Conservation (phyloP, 2,888 invertebrate species). For the Ichneumoninae sp. region DNA sequence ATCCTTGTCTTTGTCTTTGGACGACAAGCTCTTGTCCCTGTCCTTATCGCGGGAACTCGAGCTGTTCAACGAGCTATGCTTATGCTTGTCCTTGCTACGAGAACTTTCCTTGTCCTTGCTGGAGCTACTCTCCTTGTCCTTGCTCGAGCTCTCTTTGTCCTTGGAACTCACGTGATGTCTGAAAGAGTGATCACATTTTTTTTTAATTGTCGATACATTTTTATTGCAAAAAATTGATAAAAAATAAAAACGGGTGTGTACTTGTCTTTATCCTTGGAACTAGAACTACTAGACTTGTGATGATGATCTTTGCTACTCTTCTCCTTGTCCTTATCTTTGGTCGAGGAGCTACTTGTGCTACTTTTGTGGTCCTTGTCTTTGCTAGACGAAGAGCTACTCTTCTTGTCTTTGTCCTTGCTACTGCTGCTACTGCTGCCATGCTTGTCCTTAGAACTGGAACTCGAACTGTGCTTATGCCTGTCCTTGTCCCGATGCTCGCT, state of each 20-base stretch:
- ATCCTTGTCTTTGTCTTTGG: conserved; percentile 81
- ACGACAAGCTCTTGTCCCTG: conserved; percentile 78
- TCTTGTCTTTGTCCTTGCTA: conserved; percentile 84
- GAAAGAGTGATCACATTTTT: conserved; percentile 36
- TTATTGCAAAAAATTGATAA: conserved; percentile 18
- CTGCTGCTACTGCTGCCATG: conserved; percentile 83
- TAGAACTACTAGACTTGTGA: conserved; percentile 81
- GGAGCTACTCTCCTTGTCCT: conserved; percentile 79
- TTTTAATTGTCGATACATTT: background rate
- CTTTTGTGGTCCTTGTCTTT: conserved; percentile 84
- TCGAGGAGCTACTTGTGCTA: conserved; percentile 79
- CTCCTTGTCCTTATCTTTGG: conserved; percentile 84
- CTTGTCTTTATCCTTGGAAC: conserved; percentile 84
- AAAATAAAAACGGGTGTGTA: conserved; percentile 57
- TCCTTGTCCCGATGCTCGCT: conserved; percentile 87
- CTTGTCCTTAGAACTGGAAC: conserved; percentile 82
- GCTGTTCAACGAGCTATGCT: conserved; percentile 82
- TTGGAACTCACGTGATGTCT: conserved; percentile 83
- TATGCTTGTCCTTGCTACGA: conserved; percentile 79
- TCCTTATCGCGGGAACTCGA: conserved; percentile 84
- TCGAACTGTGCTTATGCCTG: conserved; percentile 80
- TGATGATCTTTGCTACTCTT: conserved; percentile 85
- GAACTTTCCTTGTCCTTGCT: conserved; percentile 81
- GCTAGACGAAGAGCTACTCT: conserved; percentile 85
- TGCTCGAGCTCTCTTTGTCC: conserved; percentile 71